A percentile compares a stretch with the other conserved stretches of the same genome.
Evolutionary conservation across 2,113 vertebrate genomes (phyloP).

Genomic region (Vulpes ferrilata): DNA sequence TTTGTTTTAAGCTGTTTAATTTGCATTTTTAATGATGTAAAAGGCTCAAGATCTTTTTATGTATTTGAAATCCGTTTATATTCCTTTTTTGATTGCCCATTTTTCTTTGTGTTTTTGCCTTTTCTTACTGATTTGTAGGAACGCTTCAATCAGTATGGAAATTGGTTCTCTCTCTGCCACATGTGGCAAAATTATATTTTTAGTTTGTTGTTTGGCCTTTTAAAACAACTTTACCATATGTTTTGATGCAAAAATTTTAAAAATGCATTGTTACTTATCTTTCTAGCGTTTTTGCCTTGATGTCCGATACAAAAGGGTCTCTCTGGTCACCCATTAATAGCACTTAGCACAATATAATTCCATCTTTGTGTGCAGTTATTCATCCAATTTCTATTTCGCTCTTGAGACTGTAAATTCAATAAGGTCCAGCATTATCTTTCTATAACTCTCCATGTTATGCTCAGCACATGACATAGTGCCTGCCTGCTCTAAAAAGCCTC

Average conservation of each 20-base stretch:
- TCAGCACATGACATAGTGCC: accelerated
- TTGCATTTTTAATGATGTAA: background rate
- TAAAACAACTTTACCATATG: background rate
- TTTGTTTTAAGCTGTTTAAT: background rate
- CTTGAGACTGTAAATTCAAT: background rate
- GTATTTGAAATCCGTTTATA: background rate
- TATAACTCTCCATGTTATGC: background rate
- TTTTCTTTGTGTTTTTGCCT: slow-evolving; percentile 16
- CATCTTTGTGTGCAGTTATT: background rate
- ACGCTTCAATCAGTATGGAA: background rate
- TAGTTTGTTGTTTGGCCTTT: background rate
- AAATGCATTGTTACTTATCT: background rate
- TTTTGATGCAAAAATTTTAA: background rate
- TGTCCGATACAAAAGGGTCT: background rate
- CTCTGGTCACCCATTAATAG: background rate
- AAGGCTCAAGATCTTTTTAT: background rate
- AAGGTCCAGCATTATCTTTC: background rate
- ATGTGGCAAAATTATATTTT: background rate
- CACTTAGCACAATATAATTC: background rate
- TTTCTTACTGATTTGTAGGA: background rate
- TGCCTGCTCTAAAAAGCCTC: background rate
- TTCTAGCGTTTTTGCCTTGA: background rate
- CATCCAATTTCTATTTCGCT: background rate
- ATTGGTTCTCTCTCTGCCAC: background rate
- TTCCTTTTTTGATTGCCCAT: background rate